These are phyloP conservation scores for Exocentrus adspersus DNA, from an alignment of 2,888 invertebrate genomes.

Conservation along the genomic window DNA sequence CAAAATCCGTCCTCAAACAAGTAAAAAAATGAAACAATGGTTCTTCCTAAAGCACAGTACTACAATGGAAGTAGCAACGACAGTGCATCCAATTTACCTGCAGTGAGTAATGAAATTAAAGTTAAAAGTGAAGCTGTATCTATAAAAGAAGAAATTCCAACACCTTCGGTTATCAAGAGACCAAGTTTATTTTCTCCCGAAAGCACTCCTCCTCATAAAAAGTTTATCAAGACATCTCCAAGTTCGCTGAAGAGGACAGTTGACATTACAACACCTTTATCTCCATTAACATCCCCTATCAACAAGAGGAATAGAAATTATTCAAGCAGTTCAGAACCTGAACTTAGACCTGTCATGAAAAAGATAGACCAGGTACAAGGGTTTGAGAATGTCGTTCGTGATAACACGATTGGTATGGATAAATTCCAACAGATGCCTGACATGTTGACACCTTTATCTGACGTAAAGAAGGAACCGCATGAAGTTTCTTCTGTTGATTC, in stretches of 20 bases:
- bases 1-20: slow-evolving; percentile 60
- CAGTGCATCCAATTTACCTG: slow-evolving; percentile 32
- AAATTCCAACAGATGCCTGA: slow-evolving; percentile 55
- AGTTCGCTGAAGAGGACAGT: slow-evolving; percentile 18
- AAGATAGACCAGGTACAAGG: slow-evolving; percentile 72
- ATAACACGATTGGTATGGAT: slow-evolving; percentile 63
- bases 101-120: slow-evolving; percentile 36
- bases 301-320: slow-evolving; percentile 58
- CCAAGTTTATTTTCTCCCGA: slow-evolving; percentile 76
- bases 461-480: slow-evolving; percentile 11
- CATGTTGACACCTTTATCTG: slow-evolving; percentile 41
- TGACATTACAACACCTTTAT: slow-evolving; percentile 32
- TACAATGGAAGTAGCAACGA: slow-evolving; percentile 42
- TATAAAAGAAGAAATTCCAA: slow-evolving; percentile 47
- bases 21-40: slow-evolving; percentile 32
- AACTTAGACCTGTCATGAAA: slow-evolving; percentile 71
- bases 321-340: slow-evolving; percentile 69
- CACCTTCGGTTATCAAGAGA: slow-evolving; percentile 62
- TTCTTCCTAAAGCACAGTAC: slow-evolving; percentile 31
- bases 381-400: slow-evolving; percentile 70
- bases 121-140: slow-evolving; percentile 40
- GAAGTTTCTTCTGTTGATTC: slow-evolving; percentile 6
- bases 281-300: slow-evolving; percentile 49
- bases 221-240: slow-evolving; percentile 55
- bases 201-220: slow-evolving; percentile 63